Percentiles rank a stretch among this genome's conserved stretches.
Evolutionary conservation across 2,888 invertebrate genomes (phyloP).

Genomic region (Chymomyza fuscimana): DNA sequence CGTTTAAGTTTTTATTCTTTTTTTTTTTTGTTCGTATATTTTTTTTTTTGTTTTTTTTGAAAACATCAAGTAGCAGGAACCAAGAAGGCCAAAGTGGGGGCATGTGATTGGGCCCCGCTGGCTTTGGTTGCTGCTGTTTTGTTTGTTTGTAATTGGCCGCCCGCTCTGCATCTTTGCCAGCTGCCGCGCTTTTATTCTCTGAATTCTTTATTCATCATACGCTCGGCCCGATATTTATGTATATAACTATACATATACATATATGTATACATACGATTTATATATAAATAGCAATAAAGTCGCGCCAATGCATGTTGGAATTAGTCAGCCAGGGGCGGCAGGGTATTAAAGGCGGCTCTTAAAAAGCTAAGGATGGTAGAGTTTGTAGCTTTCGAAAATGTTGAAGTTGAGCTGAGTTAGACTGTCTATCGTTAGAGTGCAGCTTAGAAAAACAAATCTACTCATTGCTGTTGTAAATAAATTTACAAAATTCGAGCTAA

Average conservation of each 20-base stretch:
- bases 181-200: conserved; percentile 27
- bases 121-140: conserved; percentile 23
- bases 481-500: too few species aligned
- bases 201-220: conserved; percentile 39
- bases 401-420: not conserved
- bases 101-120: conserved; percentile 16
- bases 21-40: not conserved
- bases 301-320: conserved; percentile 1
- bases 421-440: not conserved
- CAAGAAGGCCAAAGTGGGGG: conserved; percentile 1
- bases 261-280: not conserved
- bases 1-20: conserved; percentile 8
- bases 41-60: not conserved
- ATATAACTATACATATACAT: not conserved
- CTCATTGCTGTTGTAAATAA: too few species aligned
- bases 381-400: not conserved
- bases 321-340: not conserved
- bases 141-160: conserved; percentile 12
- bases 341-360: not conserved
- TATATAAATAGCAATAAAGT: conserved; percentile 5
- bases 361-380: not conserved
- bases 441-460: not conserved
- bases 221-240: conserved; percentile 6
- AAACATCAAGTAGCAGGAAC: not conserved
- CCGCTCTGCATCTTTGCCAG: not conserved